Evolutionary conservation across 2,113 vertebrate genomes (phyloP), one percentile per base, ranked within the genome.

Genomic region (Lynx canadensis): DNA sequence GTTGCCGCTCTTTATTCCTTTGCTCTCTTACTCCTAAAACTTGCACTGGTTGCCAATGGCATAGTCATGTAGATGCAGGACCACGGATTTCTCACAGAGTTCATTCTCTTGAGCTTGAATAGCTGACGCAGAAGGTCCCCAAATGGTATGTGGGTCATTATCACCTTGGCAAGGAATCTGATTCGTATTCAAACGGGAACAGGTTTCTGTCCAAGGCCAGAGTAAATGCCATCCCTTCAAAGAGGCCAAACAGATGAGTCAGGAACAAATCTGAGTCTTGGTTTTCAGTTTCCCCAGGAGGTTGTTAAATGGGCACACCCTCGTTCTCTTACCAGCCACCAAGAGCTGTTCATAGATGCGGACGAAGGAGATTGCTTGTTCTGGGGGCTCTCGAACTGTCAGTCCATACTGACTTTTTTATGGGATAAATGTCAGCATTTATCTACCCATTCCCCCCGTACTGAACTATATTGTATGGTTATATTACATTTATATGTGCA

Each of bases 131-230:
- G 84, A 94, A 78, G 69, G 7, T 81, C 65, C 27, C 19, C 1
- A 25, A 68, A 23, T 80, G 78, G 73, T 65, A 93, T 92, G 76
- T 96, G 83, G 38, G 82, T 65, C 78, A 95, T 97, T 89, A 36
- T 93, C 73, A 87, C 89, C 96, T 95, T 89, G 16, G 78, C 41
- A 68, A 97, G 68, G 73, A 94, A 68, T 90, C 84, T 48, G 66
- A 88, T 66, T 95, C 48, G 31, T 95, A 16, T 94, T 83, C 31
- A 94, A 87, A 83, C 23, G 11, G 68, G 50, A 93, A 50, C 19
- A 88, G 63, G 63, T 45, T 84, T 94, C 82, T 93, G 55, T 91
- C 50, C 50, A 66, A 66, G 45, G 25, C 33, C 45, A 55, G 91
- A 92, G 85, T 73, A 63, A 87, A 76, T 12, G 36, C 45, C 36